Evolutionary conservation across 2,888 invertebrate genomes (phyloP).

Genomic region (Tipula helvola): DNA sequence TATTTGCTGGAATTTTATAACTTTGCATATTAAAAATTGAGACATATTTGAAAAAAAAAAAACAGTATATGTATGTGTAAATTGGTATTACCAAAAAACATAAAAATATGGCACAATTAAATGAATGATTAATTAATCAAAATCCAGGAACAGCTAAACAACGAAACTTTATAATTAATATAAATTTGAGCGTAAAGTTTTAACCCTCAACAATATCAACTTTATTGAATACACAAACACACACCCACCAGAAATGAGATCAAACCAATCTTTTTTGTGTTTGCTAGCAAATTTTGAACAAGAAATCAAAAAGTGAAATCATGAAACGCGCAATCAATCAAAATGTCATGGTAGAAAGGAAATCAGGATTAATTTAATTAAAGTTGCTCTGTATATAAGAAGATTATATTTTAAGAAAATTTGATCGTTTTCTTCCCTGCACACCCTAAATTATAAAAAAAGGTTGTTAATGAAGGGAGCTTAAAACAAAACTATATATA

Average conservation of each 20-base stretch:
- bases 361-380: neutral
- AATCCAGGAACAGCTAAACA: neutral
- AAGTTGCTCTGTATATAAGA: neutral
- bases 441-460: neutral
- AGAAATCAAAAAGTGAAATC: neutral
- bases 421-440: neutral
- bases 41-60: too few species aligned
- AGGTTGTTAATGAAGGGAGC: neutral
- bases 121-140: neutral
- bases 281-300: neutral
- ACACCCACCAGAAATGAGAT: neutral
- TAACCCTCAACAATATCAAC: neutral
- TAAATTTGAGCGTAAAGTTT: neutral
- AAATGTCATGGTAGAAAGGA: neutral
- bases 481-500: neutral
- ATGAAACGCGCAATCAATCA: neutral
- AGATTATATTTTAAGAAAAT: neutral
- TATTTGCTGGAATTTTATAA: too few species aligned
- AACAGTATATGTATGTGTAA: too few species aligned
- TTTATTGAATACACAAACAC: neutral
- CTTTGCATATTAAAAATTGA: too few species aligned
- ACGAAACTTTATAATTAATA: neutral
- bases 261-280: neutral
- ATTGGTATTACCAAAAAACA: too few species aligned
- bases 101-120: too few species aligned